These are phyloP conservation scores for Vulpes vulpes DNA, from an alignment of 2,113 vertebrate species.

Conservation along the genomic window DNA sequence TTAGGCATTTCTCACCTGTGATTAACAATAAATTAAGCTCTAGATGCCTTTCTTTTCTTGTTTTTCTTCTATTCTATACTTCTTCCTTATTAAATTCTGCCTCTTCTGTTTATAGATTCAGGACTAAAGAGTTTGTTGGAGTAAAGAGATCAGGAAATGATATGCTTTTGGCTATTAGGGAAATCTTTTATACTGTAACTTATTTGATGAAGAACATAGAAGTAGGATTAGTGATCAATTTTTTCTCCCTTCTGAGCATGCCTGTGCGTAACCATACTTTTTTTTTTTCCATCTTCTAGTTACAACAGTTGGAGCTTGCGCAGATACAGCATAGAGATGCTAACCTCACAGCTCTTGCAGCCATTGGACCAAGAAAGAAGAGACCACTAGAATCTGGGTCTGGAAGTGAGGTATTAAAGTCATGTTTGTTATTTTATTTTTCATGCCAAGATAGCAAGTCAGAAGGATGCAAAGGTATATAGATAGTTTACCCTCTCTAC, in stretches of 20 bases:
- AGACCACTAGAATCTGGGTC: constrained; percentile 89
- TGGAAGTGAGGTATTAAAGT: constrained; percentile 89
- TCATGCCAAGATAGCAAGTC: constrained; percentile 30
- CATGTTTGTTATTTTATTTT: constrained; percentile 37
- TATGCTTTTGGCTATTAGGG: not conserved
- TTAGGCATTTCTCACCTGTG: constrained; percentile 30
- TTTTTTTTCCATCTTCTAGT: constrained; percentile 84
- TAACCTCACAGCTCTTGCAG: constrained; percentile 96
- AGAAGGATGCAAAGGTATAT: constrained; percentile 5
- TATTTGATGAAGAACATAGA: constrained; percentile 23
- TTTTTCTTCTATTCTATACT: not conserved
- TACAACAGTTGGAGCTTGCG: constrained; percentile 95
- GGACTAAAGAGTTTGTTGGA: not conserved
- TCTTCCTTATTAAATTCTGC: not conserved
- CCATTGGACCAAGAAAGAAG: constrained; percentile 96
- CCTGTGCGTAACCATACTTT: constrained; percentile 30
- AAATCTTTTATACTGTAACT: constrained; percentile 34
- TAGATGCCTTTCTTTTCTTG: not conserved
- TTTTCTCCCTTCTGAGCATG: not conserved
- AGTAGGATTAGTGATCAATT: not conserved
- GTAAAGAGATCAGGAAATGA: constrained; percentile 35
- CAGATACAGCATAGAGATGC: constrained; percentile 95
- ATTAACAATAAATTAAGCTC: not conserved
- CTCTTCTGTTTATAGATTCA: not conserved
- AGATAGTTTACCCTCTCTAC: not conserved